Percentiles rank a stretch among this genome's conserved stretches.
phyloP scores from a whole-genome alignment of 2,113 vertebrate genomes.

The Syngnathus floridae region DNA sequence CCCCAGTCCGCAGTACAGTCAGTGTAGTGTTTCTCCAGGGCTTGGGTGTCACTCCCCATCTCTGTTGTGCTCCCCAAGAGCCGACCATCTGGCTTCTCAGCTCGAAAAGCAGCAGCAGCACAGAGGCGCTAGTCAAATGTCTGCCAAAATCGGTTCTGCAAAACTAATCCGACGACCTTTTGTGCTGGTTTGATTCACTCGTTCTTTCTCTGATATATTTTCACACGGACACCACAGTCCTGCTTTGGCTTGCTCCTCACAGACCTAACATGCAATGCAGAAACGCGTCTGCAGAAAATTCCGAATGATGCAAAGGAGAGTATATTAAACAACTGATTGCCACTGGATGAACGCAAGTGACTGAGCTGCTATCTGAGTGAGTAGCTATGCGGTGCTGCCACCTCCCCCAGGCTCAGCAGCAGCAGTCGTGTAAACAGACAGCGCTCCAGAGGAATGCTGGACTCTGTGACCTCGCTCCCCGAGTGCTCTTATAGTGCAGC shows the following conservation, averaged over 20 bases:
- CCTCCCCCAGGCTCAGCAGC: slow-evolving; percentile 53
- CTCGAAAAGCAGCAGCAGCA: slow-evolving; percentile 42
- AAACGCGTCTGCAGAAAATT: neutral
- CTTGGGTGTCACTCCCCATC: slow-evolving; percentile 65
- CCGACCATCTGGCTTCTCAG: slow-evolving; percentile 62
- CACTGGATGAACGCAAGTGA: slow-evolving; percentile 48
- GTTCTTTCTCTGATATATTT: slow-evolving; percentile 2
- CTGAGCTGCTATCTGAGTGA: slow-evolving; percentile 58
- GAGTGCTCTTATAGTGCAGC: slow-evolving; percentile 64
- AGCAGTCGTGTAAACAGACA: slow-evolving; percentile 69
- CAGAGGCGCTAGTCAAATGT: slow-evolving; percentile 54
- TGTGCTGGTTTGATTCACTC: slow-evolving; percentile 16
- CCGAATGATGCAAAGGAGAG: neutral
- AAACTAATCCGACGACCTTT: slow-evolving; percentile 34
- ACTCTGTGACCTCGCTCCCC: slow-evolving; percentile 66
- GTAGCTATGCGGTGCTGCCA: slow-evolving; percentile 49
- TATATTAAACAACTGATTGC: slow-evolving; percentile 14
- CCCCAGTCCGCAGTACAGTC: slow-evolving; percentile 56
- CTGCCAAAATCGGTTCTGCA: slow-evolving; percentile 28
- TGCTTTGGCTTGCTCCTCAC: slow-evolving; percentile 8
- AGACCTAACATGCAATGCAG: neutral
- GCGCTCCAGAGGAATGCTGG: slow-evolving; percentile 66
- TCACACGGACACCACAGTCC: neutral
- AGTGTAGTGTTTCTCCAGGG: slow-evolving; percentile 65
- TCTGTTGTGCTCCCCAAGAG: slow-evolving; percentile 61